phyloP scores from a whole-genome alignment of 2,888 invertebrate genomes.

The Pemphredon lugubris region DNA sequence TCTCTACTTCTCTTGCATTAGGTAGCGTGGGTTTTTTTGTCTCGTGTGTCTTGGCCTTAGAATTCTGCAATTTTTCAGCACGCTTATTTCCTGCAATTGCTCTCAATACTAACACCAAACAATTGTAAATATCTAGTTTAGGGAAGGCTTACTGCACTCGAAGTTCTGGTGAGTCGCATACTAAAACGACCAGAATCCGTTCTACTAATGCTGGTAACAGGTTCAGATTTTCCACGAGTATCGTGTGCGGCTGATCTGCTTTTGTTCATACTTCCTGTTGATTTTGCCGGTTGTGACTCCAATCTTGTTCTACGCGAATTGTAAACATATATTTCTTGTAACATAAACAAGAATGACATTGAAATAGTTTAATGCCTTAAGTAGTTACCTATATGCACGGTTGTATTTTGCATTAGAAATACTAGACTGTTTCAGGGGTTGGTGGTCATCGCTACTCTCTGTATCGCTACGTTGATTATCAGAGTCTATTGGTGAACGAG shows the following conservation, averaged over 20 bases:
- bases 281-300: constrained; percentile 83
- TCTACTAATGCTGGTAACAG: constrained; percentile 65
- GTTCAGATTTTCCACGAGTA: constrained; percentile 64
- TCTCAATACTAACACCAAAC: too few species aligned
- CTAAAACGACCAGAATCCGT: constrained; percentile 74
- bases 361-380: constrained; percentile 1
- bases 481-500: constrained; percentile 74
- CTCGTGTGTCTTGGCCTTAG: constrained; percentile 70
- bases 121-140: background rate
- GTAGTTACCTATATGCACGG: constrained; percentile 63
- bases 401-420: constrained; percentile 69
- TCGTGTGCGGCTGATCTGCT: constrained; percentile 63
- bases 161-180: constrained; percentile 63
- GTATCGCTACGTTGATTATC: constrained; percentile 76
- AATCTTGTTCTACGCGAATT: constrained; percentile 86
- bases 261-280: constrained; percentile 81
- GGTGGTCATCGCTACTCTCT: constrained; percentile 73
- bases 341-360: background rate
- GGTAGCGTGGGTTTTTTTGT: constrained; percentile 79
- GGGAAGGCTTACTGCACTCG: constrained; percentile 59
- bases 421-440: constrained; percentile 57
- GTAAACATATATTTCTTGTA: constrained; percentile 14
- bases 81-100: too few species aligned
- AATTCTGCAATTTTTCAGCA: constrained; percentile 45
- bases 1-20: constrained; percentile 89